Percentiles rank a stretch among this genome's conserved stretches.
Evolutionary conservation across 2,797 vertebrate genomes (phyloP).

Genomic region (Darevskia mixta): DNA sequence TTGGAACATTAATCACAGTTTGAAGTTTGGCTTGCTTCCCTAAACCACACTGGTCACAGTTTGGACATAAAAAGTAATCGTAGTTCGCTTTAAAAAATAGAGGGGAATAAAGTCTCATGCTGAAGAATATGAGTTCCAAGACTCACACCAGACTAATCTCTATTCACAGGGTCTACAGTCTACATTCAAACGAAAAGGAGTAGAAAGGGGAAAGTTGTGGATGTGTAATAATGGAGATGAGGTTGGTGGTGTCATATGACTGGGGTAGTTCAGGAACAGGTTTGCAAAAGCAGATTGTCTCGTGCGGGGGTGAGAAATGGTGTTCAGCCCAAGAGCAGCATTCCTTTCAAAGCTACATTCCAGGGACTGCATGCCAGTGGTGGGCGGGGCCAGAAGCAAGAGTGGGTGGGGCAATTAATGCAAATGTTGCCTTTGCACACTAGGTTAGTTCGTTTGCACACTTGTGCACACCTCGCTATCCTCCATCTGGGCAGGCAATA

Average conservation of each 20-base stretch:
- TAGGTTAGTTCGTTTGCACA: no score
- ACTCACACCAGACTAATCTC: not conserved
- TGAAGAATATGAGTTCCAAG: not conserved
- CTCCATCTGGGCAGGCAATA: no score
- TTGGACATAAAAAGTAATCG: not conserved
- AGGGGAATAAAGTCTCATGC: not conserved
- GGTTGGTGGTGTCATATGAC: not conserved
- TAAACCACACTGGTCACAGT: not conserved
- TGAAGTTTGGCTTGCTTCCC: conserved; percentile 5
- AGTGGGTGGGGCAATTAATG: no score
- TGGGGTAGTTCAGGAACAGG: not conserved
- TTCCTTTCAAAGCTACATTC: no score
- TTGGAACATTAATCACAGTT: not conserved
- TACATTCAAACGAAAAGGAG: not conserved
- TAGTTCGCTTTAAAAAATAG: not conserved
- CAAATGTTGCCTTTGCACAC: no score
- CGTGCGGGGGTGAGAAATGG: no score
- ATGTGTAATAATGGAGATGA: not conserved
- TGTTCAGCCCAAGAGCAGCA: no score
- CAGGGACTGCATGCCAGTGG: no score
- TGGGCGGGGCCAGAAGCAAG: no score
- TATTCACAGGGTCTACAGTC: not conserved
- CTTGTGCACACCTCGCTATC: no score
- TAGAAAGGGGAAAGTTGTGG: not conserved
- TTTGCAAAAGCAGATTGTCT: not conserved